A percentile compares a stretch with the other conserved stretches of the same genome.
These are phyloP conservation scores for Orthonyx spaldingii DNA, from an alignment of 2,113 vertebrate genomes.

Conservation along the genomic window DNA sequence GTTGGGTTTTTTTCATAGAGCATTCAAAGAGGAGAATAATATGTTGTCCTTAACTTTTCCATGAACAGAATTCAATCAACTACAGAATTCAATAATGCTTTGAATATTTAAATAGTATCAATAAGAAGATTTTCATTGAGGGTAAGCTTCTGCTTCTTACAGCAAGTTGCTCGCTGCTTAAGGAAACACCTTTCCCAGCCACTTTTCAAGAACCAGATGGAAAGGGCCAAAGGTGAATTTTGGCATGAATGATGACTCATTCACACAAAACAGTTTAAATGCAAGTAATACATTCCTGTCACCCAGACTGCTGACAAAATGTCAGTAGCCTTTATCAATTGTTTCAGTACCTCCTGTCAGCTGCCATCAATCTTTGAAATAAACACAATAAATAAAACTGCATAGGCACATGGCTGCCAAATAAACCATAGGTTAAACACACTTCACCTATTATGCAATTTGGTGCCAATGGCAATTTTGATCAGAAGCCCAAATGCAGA, in stretches of 20 bases:
- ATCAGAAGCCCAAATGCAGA: neutral
- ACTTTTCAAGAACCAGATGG: neutral
- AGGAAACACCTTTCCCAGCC: neutral
- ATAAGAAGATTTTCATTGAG: neutral
- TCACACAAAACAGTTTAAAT: conserved; percentile 31
- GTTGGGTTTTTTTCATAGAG: neutral
- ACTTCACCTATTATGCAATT: neutral
- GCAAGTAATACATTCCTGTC: conserved; percentile 44
- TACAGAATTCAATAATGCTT: neutral
- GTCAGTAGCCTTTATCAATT: conserved; percentile 57
- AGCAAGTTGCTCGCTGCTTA: neutral
- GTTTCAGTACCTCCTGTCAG: conserved; percentile 43
- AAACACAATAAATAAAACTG: conserved; percentile 65
- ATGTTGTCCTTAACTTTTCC: neutral
- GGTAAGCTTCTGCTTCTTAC: neutral
- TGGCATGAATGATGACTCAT: conserved; percentile 55
- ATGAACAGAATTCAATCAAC: neutral
- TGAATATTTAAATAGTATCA: neutral
- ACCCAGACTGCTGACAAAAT: conserved; percentile 62
- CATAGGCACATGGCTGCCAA: conserved; percentile 31
- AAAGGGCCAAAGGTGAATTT: conserved; percentile 52
- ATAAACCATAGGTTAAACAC: neutral
- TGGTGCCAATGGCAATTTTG: neutral
- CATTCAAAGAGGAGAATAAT: neutral
- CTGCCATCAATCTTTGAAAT: conserved; percentile 60